Conservation (phyloP, 2,797 vertebrate genomes). For the Heliangelus exortis region DNA sequence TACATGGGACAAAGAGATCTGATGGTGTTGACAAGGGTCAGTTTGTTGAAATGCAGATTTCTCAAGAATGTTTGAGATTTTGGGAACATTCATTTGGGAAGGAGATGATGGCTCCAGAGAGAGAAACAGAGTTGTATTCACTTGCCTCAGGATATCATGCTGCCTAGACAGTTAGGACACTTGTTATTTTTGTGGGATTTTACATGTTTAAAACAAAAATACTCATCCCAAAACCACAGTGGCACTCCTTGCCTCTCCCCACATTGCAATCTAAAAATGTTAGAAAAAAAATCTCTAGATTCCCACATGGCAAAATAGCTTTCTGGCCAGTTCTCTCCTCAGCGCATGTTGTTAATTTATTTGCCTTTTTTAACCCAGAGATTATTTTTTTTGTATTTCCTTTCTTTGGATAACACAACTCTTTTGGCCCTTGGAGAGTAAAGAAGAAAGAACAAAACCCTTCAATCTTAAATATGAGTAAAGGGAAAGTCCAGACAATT, state of each 20-base stretch:
- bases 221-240: background rate
- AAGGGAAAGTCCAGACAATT: background rate
- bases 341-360: constrained; percentile 1
- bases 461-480: background rate
- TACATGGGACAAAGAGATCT: background rate
- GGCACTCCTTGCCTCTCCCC: background rate
- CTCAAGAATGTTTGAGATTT: background rate
- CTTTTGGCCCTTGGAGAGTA: background rate
- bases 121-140: background rate
- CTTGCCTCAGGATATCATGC: background rate
- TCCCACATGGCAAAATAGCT: background rate
- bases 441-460: background rate
- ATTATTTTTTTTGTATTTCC: background rate
- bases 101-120: background rate
- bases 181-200: background rate
- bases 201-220: background rate
- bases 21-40: background rate
- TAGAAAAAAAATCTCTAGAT: background rate
- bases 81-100: background rate
- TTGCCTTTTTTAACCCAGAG: background rate
- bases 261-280: background rate
- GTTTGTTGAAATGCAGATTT: background rate
- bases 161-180: background rate
- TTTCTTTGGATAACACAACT: background rate
- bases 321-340: background rate